Evolutionary conservation across 2,113 vertebrate species (phyloP), one percentile per base, ranked within the genome.

Genomic region (Apeltes quadracus): DNA sequence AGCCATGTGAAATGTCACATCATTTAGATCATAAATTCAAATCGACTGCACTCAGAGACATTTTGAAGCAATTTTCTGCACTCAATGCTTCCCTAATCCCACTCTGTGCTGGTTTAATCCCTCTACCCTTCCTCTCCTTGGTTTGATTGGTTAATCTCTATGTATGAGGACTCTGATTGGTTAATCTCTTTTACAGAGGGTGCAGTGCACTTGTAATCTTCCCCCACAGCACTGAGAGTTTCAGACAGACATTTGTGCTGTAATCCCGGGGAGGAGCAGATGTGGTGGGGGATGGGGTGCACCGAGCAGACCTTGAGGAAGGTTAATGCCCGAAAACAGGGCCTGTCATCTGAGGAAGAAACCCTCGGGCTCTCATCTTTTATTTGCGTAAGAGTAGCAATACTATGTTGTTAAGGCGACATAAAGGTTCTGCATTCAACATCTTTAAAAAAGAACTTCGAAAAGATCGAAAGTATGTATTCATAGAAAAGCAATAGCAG

Each of bases 91-190:
- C 48, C 80, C 86, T 92, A 92, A 92, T 92, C 91, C 91, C 86
- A 55, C 81, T 88, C 86, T 69, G 81, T 22, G 62, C 84, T 59
- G 0, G 1, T 44, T 70, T 92, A 92, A 92, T 92, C 90, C 85
- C 86, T 44, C 63, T 38, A 61, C 85, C 86, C 84, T 88, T 86
- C 90, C 88, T 64, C 75, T 75, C 81, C 2, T 25, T 71, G 67
- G 77, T 81, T 54, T 64, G 76, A 92, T 92, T 92, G 91, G 90
- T 91, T 92, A 92, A 92, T 92, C 91, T 88, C 79, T 90, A 64
- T 1, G 66, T 87, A 81, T 69, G 75, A 15, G 32, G 0, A 13
- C 20, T 44, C 79, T 81, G 85, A 91, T 91, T 92, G 91, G 91
- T 82, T 89, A 90, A 84, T 88, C 87, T 82, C 83, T 22, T 48